Evolutionary conservation across 92 coral and sea anemone genomes (phyloP).

Genomic region (Porites evermanni): DNA sequence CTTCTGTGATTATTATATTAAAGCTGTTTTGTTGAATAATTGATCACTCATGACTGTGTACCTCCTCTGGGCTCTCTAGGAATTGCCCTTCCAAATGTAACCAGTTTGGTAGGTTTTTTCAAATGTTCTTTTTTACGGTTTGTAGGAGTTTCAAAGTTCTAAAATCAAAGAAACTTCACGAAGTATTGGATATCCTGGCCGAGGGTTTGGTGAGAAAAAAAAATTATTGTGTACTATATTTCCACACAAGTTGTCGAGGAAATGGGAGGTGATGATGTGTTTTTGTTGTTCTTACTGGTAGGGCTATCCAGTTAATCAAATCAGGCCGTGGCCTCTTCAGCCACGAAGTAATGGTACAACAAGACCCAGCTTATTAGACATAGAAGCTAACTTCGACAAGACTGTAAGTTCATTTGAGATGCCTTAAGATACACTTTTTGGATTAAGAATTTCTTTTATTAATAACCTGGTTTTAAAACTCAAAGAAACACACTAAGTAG

Average conservation of each 20-base stretch:
- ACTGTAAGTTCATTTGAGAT: conserved; percentile 45
- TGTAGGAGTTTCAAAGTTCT: conserved; percentile 89
- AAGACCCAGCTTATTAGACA: conserved; percentile 82
- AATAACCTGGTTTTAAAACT: too few relatives aligned
- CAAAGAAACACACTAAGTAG: too few relatives aligned
- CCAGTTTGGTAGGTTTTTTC: neutral
- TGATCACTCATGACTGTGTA: too few relatives aligned
- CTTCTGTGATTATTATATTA: too few relatives aligned
- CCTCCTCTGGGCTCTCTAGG: neutral
- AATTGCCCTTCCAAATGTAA: neutral
- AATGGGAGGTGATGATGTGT: too few relatives aligned
- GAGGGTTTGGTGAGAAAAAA: conserved; percentile 85
- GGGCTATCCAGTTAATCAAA: conserved; percentile 95
- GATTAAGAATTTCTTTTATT: neutral
- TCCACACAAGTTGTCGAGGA: too few relatives aligned
- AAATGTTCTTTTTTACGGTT: neutral
- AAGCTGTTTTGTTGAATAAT: too few relatives aligned
- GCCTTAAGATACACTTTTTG: too few relatives aligned
- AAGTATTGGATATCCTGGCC: conserved; percentile 87
- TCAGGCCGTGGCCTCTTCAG: conserved; percentile 98
- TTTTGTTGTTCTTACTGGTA: conserved; percentile 1
- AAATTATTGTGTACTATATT: neutral
- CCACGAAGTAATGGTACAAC: conserved; percentile 90
- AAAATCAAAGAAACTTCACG: conserved; percentile 83
- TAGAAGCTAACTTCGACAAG: conserved; percentile 71